Conservation (phyloP, 2,888 invertebrate genomes). For the Phasia obesa region DNA sequence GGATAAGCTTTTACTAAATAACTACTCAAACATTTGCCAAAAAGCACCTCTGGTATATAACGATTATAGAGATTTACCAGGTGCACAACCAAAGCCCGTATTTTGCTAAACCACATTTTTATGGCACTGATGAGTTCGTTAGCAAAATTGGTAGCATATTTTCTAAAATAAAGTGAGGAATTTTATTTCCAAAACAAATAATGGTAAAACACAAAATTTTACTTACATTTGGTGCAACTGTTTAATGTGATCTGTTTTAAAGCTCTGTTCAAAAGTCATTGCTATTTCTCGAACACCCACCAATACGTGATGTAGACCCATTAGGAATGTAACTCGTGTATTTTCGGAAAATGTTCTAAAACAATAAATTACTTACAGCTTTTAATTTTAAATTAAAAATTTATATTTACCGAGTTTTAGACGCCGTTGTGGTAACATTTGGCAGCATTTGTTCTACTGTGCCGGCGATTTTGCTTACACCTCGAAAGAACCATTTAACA, state of each 20-base stretch:
- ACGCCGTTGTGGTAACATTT: slow-evolving; percentile 52
- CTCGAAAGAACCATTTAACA: slow-evolving; percentile 73
- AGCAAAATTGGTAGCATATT: slow-evolving; percentile 69
- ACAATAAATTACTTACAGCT: background rate
- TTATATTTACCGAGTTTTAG: slow-evolving; percentile 59
- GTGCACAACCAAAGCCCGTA: slow-evolving; percentile 67
- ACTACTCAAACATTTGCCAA: slow-evolving; percentile 72
- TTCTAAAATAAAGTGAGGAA: slow-evolving; percentile 56
- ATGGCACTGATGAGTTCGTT: slow-evolving; percentile 70
- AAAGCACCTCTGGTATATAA: slow-evolving; percentile 73
- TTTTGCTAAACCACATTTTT: slow-evolving; percentile 71
- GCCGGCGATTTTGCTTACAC: slow-evolving; percentile 71
- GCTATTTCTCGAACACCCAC: slow-evolving; percentile 73
- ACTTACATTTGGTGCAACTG: slow-evolving; percentile 74
- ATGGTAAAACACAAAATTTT: background rate
- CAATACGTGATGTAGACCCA: slow-evolving; percentile 72
- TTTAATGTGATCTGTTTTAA: slow-evolving; percentile 73
- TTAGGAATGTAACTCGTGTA: slow-evolving; percentile 68
- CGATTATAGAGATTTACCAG: slow-evolving; percentile 72
- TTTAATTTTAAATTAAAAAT: background rate
- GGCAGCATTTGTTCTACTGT: slow-evolving; percentile 72
- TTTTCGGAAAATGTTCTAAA: slow-evolving; percentile 68
- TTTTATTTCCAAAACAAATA: background rate
- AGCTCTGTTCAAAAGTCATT: slow-evolving; percentile 71
- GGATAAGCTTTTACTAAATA: slow-evolving; percentile 71